Evolutionary conservation across 2,797 vertebrate species (phyloP).

Genomic region (Basileuterus tristriatus): DNA sequence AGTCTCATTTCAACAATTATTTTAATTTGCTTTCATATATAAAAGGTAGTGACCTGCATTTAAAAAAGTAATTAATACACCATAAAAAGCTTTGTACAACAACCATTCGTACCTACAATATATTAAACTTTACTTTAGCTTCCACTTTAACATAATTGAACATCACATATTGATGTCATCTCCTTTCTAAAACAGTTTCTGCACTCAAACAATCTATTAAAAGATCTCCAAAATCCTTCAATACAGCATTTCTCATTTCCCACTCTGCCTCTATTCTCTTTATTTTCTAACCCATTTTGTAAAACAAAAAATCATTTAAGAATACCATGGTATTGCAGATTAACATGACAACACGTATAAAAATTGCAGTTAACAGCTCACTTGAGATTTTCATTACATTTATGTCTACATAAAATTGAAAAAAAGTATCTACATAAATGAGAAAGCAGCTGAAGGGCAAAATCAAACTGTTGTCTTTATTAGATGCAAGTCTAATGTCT

Average conservation of each 20-base stretch:
- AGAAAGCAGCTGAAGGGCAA: slow-evolving; percentile 76
- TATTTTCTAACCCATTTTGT: slow-evolving; percentile 41
- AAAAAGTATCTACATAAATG: slow-evolving; percentile 54
- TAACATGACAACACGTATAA: slow-evolving; percentile 47
- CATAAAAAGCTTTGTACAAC: neutral
- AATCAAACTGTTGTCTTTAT: slow-evolving; percentile 84
- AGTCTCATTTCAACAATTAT: neutral
- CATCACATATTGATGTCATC: neutral
- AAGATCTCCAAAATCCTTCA: slow-evolving; percentile 34
- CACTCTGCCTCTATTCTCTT: slow-evolving; percentile 14
- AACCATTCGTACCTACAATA: neutral
- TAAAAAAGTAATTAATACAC: slow-evolving; percentile 8
- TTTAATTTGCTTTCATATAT: neutral
- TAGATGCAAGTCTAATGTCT: slow-evolving; percentile 83
- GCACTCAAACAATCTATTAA: slow-evolving; percentile 9
- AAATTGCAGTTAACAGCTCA: slow-evolving; percentile 64
- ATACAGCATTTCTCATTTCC: slow-evolving; percentile 28
- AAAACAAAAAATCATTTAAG: slow-evolving; percentile 46
- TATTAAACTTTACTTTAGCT: slow-evolving; percentile 4
- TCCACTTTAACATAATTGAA: slow-evolving; percentile 16
- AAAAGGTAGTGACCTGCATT: neutral
- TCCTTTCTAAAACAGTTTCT: slow-evolving; percentile 14
- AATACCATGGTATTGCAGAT: slow-evolving; percentile 31
- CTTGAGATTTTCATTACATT: slow-evolving; percentile 71
- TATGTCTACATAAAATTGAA: slow-evolving; percentile 66